Percentiles rank a stretch among this genome's conserved stretches.
Evolutionary conservation across 2,113 vertebrate species (phyloP).

Genomic region (Microcebus griseorufus): DNA sequence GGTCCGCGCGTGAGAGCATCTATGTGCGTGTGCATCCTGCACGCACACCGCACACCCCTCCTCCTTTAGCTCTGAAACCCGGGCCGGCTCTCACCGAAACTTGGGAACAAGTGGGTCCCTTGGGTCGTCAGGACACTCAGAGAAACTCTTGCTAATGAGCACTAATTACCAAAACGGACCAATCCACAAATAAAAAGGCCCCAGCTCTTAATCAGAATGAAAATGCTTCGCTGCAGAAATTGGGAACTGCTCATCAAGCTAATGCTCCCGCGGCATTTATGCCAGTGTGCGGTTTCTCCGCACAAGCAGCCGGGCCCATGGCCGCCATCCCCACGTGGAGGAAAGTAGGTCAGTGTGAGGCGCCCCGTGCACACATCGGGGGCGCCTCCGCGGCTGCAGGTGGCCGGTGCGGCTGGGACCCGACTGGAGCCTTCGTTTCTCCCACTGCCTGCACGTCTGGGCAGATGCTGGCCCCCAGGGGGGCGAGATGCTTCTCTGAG

Average conservation of each 20-base stretch:
- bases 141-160: neutral
- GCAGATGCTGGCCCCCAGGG: rapidly evolving
- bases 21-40: neutral
- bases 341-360: neutral
- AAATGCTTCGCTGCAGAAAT: neutral
- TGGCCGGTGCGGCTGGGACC: neutral
- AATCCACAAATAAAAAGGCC: neutral
- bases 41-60: neutral
- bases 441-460: neutral
- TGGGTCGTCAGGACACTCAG: neutral
- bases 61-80: rapidly evolving
- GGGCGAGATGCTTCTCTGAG: neutral
- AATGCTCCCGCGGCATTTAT: neutral
- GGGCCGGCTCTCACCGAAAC: neutral
- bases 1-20: rapidly evolving
- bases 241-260: neutral
- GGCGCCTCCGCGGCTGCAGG: neutral
- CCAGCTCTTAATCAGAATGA: neutral
- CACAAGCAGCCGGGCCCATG: neutral
- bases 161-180: neutral
- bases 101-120: neutral
- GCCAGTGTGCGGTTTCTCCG: neutral
- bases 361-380: rapidly evolving
- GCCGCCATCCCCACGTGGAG: rapidly evolving
- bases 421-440: too few species aligned